A percentile compares a stretch with the other conserved stretches of the same genome.
These are phyloP conservation scores for Arenaria interpres DNA, from an alignment of 2,113 vertebrate species.

Conservation along the genomic window DNA sequence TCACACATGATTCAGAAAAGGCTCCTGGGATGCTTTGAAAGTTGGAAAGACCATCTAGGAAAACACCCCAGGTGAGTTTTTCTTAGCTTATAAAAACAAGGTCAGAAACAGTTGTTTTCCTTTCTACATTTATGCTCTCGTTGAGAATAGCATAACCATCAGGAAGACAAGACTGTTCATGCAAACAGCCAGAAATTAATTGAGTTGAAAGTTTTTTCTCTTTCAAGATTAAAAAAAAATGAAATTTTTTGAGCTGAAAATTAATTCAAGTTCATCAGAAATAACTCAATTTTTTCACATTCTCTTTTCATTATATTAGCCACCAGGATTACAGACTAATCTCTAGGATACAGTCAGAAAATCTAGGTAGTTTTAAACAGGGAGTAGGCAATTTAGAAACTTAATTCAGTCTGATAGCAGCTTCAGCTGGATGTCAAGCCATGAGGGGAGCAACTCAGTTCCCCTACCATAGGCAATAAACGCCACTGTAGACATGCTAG, in stretches of 20 bases:
- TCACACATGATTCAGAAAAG: neutral
- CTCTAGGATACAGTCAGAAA: neutral
- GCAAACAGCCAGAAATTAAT: neutral
- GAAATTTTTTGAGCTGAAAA: neutral
- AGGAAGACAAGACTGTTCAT: neutral
- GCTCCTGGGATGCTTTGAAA: neutral
- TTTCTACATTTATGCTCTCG: neutral
- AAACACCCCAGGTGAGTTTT: neutral
- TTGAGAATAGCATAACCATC: neutral
- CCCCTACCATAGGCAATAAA: neutral
- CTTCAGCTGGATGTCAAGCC: neutral
- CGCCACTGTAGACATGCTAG: neutral
- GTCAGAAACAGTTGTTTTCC: neutral
- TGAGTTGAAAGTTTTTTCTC: neutral
- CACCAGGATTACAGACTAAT: neutral
- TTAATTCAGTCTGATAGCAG: neutral
- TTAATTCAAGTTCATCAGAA: neutral
- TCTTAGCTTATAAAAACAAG: neutral
- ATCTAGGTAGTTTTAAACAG: neutral
- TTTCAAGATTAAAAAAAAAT: neutral
- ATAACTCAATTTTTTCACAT: neutral
- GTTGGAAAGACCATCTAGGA: neutral
- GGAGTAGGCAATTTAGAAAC: neutral
- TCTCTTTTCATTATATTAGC: neutral
- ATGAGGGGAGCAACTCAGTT: neutral